A percentile compares a stretch with the other conserved stretches of the same genome.
phyloP scores from a whole-genome alignment of 2,113 vertebrate genomes.

The Pterocles orientalis region DNA sequence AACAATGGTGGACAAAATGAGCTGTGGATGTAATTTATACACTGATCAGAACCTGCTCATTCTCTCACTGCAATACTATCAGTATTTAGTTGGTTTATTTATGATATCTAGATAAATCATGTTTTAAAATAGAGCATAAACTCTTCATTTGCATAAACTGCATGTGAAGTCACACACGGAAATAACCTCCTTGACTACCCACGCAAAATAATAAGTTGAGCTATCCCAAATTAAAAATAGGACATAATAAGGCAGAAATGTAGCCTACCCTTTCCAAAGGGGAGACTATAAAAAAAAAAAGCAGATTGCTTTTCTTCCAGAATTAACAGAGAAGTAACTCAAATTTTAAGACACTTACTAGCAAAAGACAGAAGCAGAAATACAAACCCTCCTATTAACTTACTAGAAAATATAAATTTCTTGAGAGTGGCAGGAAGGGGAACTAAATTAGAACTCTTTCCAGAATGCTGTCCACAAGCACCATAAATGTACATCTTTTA shows the following conservation, averaged over 20 bases:
- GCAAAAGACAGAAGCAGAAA: not conserved
- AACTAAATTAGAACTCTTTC: not conserved
- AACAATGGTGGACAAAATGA: not conserved
- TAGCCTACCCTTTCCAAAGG: not conserved
- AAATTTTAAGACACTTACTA: not conserved
- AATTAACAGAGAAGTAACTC: not conserved
- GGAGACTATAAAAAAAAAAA: not conserved
- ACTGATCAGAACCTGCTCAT: not conserved
- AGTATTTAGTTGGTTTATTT: not conserved
- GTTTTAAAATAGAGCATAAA: not conserved
- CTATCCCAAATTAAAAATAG: not conserved
- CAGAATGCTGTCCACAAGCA: not conserved
- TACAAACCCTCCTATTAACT: not conserved
- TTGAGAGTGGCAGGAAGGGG: not conserved
- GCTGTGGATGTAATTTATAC: not conserved
- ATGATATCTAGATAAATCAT: not conserved
- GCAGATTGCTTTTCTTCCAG: not conserved
- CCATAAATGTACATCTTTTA: accelerated
- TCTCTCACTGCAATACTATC: not conserved
- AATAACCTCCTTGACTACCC: not conserved
- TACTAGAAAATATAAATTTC: not conserved
- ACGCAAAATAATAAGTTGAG: not conserved
- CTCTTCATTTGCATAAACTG: not conserved
- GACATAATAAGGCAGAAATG: not conserved
- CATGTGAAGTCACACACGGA: not conserved